Evolutionary conservation across 1,140 invertebrate genomes (phyloP), one percentile per base, ranked within the genome.

Genomic region (Tribolium castaneum): DNA sequence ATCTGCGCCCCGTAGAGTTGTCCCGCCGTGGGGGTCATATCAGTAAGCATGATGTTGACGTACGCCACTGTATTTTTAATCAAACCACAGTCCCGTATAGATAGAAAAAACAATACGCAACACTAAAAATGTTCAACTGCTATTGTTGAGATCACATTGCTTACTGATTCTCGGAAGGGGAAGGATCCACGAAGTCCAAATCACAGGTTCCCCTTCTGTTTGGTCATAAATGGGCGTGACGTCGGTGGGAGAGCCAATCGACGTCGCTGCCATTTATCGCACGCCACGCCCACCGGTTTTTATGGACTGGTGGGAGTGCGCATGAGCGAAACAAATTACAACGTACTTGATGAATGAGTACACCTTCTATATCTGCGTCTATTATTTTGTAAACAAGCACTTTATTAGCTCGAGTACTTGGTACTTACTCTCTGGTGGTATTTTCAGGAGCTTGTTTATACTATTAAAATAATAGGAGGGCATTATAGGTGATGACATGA

Each of bases 1-100:
- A 90, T 89, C 82, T 90, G 89, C 73, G 89, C 87, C 66, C 89
- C 89, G 82, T 89, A 90, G 66, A 89, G 85, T 83, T 90, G 89
- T 52, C 89, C 88, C 79, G 88, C 89, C 79, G 88, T 87, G 79
- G 89, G 88, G 78, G 89, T 88, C 87, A 90, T 89, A 84, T 90
- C 89, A 73, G 89, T 90, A 79, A 90, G 84, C 89, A 90, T 90
- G 25, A 66, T 59, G 54, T 59, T 75, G 51, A 54, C 51, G 72
- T 74, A 74, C 10, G 72, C 59, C 59, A 66, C 59, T 66, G 59
- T 66, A n/a, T 66, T 62, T 25, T 22, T 25, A 16, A 16, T 54
- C 3, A 16, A 9, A 22, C 9, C 71, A 74, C 45, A 45, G 25
- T 7, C 50, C 50, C 25, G 25, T 30, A 30, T 30, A 30, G 6